Conservation (phyloP, 2,888 invertebrate species). For the Drosophila seclusa region DNA sequence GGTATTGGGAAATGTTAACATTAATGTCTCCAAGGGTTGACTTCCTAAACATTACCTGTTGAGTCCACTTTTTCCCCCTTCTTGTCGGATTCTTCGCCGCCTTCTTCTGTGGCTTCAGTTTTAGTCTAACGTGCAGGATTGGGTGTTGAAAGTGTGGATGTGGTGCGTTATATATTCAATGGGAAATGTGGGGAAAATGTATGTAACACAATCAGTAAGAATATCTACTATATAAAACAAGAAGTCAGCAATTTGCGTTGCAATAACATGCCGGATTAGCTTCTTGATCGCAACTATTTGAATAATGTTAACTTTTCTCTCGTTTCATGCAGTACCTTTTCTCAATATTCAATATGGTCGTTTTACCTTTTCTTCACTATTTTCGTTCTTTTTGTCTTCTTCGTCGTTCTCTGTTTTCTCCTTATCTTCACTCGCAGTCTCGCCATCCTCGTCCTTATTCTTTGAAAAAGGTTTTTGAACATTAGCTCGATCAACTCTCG, state of each 20-base stretch:
- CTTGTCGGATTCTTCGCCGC: constrained; percentile 44
- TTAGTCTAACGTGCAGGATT: constrained; percentile 52
- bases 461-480: constrained; percentile 37
- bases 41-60: constrained; percentile 54
- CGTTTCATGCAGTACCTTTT: constrained; percentile 40
- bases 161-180: constrained; percentile 43
- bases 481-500: constrained; percentile 17
- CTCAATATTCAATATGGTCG: not conserved
- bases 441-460: constrained; percentile 54
- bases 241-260: constrained; percentile 25
- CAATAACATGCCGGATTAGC: constrained; percentile 58
- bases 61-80: constrained; percentile 48
- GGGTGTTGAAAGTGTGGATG: constrained; percentile 21
- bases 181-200: constrained; percentile 34
- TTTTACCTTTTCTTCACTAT: constrained; percentile 67
- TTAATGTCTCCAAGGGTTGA: constrained; percentile 16
- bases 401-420: constrained; percentile 42
- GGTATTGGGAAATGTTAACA: constrained; percentile 29
- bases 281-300: constrained; percentile 29
- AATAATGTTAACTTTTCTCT: constrained; percentile 43
- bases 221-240: constrained; percentile 15
- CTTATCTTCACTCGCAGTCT: constrained; percentile 35
- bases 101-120: constrained; percentile 48
- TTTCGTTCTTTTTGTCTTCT: constrained; percentile 41
- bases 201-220: constrained; percentile 49